Conservation (phyloP, 2,888 invertebrate species). For the Pyrrhosoma nymphula region DNA sequence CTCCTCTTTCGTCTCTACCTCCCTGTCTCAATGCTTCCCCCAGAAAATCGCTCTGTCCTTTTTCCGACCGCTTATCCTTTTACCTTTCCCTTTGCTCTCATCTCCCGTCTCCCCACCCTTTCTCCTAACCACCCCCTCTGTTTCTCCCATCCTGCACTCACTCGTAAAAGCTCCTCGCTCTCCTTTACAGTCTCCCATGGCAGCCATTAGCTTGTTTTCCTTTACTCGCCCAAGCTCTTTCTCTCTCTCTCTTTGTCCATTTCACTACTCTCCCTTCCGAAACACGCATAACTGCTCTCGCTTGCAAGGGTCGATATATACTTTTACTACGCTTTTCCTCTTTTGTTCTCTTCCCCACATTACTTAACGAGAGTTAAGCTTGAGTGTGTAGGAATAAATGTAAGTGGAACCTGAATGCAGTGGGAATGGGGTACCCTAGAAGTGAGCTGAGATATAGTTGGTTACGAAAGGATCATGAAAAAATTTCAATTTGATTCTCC, state of each 20-base stretch:
- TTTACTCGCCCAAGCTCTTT: not conserved
- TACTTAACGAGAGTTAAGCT: too few relatives aligned
- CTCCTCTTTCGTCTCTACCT: not conserved
- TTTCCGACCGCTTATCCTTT: not conserved
- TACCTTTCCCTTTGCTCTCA: not conserved
- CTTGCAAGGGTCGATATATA: not conserved
- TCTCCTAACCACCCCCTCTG: not conserved
- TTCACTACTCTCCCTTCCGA: not conserved
- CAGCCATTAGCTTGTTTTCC: constrained; percentile 23
- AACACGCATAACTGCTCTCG: not conserved
- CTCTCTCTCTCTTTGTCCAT: not conserved
- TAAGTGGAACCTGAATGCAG: too few relatives aligned
- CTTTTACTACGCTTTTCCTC: not conserved
- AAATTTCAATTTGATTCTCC: too few relatives aligned
- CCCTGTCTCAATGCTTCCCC: not conserved
- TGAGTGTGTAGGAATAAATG: too few relatives aligned
- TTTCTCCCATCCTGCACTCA: not conserved
- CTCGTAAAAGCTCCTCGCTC: constrained; percentile 13
- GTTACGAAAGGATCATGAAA: too few relatives aligned
- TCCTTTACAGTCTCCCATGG: not conserved
- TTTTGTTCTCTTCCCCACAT: too few relatives aligned
- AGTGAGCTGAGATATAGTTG: too few relatives aligned
- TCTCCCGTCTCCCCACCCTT: not conserved
- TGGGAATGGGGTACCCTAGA: too few relatives aligned
- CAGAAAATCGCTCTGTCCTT: not conserved